Evolutionary conservation across 2,797 vertebrate genomes (phyloP).

Genomic region (Nyctalus aviator): DNA sequence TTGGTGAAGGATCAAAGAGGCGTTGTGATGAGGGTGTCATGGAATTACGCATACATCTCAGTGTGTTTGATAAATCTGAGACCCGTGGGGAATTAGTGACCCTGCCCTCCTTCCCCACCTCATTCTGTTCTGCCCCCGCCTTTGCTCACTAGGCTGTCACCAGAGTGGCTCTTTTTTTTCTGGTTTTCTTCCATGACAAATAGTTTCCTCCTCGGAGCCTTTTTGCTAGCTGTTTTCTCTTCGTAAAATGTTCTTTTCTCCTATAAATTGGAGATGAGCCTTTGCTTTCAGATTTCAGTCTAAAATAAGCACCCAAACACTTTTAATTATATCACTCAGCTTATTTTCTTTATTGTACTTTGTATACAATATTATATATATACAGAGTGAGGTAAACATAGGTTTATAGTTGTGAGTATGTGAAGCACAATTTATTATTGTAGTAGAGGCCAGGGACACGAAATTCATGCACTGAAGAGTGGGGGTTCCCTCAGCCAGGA

Average conservation of each 20-base stretch:
- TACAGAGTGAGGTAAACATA: background rate
- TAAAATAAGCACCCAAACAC: background rate
- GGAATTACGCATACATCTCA: background rate
- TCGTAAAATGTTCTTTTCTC: background rate
- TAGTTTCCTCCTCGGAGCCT: background rate
- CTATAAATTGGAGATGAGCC: background rate
- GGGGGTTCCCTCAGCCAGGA: too few species aligned
- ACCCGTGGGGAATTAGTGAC: background rate
- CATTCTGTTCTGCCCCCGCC: background rate
- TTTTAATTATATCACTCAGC: background rate
- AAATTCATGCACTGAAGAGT: too few species aligned
- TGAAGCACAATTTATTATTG: background rate
- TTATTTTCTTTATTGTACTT: background rate
- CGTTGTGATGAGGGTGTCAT: background rate
- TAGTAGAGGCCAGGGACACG: background rate
- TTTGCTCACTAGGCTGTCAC: background rate
- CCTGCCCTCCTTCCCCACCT: background rate
- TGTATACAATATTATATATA: background rate
- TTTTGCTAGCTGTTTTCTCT: background rate
- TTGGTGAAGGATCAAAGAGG: background rate
- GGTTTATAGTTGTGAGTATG: background rate
- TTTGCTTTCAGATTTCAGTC: background rate
- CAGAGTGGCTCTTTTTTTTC: background rate
- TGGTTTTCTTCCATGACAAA: background rate
- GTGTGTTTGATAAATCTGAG: background rate